Percentiles rank a stretch among this genome's conserved stretches.
Evolutionary conservation across 2,113 vertebrate genomes (phyloP).

Genomic region (Budorcas taxicolor): DNA sequence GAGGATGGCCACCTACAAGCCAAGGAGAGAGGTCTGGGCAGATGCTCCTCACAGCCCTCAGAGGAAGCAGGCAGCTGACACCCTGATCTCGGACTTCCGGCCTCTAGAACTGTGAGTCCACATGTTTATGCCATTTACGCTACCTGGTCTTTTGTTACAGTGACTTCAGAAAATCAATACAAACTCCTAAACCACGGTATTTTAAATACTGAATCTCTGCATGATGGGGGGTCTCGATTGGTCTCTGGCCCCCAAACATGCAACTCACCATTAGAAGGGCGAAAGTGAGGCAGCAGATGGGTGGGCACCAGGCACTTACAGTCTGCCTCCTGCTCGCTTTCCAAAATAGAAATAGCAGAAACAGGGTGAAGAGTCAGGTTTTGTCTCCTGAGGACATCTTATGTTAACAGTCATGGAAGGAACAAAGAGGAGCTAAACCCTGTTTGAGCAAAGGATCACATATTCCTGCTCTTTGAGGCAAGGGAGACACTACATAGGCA

Average conservation of each 20-base stretch:
- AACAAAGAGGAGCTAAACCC: neutral
- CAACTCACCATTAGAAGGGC: neutral
- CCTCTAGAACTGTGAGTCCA: neutral
- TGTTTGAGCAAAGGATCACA: neutral
- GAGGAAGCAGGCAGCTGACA: neutral
- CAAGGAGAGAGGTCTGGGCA: neutral
- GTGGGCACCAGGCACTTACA: neutral
- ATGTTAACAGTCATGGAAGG: neutral
- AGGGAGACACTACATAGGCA: neutral
- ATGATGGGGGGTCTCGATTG: neutral
- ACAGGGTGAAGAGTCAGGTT: neutral
- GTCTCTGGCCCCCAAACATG: neutral
- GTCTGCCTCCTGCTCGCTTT: neutral
- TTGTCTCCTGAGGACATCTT: neutral
- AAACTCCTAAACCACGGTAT: neutral
- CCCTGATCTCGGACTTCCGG: neutral
- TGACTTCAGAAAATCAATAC: neutral
- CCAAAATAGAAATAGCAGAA: neutral
- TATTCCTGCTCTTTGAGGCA: neutral
- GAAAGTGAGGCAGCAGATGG: neutral
- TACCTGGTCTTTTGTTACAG: neutral
- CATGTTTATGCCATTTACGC: neutral
- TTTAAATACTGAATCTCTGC: neutral
- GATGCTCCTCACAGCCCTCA: neutral
- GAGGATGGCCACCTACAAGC: neutral